Percentiles rank a stretch among this genome's conserved stretches.
These are phyloP conservation scores for Macrobrachium nipponense DNA, from an alignment of 1,140 invertebrate genomes.

Conservation along the genomic window DNA sequence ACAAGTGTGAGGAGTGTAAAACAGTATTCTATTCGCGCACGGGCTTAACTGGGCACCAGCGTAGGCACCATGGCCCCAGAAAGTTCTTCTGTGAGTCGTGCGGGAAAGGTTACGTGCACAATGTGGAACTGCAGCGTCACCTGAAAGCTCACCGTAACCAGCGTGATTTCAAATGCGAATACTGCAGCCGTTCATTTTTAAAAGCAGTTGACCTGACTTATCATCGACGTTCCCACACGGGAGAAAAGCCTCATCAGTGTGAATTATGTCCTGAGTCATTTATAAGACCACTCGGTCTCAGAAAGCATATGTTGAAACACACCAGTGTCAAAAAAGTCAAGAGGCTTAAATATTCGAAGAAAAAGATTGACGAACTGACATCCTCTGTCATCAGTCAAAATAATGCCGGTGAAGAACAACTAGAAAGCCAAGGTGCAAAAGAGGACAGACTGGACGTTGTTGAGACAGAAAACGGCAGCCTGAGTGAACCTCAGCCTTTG, in stretches of 20 bases:
- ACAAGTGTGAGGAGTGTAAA: constrained; percentile 43
- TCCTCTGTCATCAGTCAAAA: constrained; percentile 32
- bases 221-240: constrained; percentile 67
- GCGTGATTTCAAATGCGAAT: constrained; percentile 68
- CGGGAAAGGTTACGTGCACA: constrained; percentile 56
- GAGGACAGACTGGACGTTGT: neutral
- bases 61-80: constrained; percentile 48
- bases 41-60: constrained; percentile 44
- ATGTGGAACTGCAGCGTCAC: constrained; percentile 51
- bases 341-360: constrained; percentile 52
- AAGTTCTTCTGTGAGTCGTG: constrained; percentile 46
- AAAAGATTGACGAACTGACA: constrained; percentile 52
- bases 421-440: neutral
- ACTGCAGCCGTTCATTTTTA: constrained; percentile 47
- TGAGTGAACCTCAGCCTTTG: constrained; percentile 12
- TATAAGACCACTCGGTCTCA: constrained; percentile 42
- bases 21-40: constrained; percentile 51
- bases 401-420: neutral
- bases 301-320: constrained; percentile 53
- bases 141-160: constrained; percentile 59
- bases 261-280: constrained; percentile 69
- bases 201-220: constrained; percentile 63
- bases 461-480: neutral
- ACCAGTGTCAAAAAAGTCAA: constrained; percentile 34
- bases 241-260: constrained; percentile 68